Percentiles rank a stretch among this genome's conserved stretches.
phyloP scores from a whole-genome alignment of 2,797 vertebrate species.

The Pelobates cultripes region DNA sequence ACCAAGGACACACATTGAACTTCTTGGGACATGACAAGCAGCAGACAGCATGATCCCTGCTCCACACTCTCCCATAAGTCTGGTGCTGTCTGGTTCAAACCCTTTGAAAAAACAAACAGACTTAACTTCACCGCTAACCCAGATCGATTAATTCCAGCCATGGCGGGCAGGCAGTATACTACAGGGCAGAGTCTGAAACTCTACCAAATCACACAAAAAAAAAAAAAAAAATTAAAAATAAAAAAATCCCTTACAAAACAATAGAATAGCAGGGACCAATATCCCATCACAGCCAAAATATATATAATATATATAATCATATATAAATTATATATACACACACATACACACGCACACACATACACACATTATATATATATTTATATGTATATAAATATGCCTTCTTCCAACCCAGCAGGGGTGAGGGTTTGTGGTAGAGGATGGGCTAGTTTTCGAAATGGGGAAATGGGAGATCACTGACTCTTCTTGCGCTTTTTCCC shows the following conservation, averaged over 20 bases:
- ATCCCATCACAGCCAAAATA: constrained; percentile 68
- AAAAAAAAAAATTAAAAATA: constrained; percentile 60
- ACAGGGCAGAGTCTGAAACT: constrained; percentile 38
- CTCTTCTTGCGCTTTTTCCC: constrained; percentile 24
- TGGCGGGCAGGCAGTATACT: constrained; percentile 26
- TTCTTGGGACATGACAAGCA: constrained; percentile 30
- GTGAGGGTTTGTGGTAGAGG: constrained; percentile 60
- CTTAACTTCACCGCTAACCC: constrained; percentile 28
- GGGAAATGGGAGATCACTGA: constrained; percentile 24
- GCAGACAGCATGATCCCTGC: constrained; percentile 23
- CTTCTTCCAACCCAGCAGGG: constrained; percentile 73
- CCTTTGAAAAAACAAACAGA: constrained; percentile 8
- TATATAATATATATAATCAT: constrained; percentile 77
- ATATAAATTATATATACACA: constrained; percentile 81
- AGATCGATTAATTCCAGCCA: constrained; percentile 33
- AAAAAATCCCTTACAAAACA: constrained; percentile 68
- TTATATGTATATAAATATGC: constrained; percentile 53
- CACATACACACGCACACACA: constrained; percentile 23
- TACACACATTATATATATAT: constrained; percentile 31
- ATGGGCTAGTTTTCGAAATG: constrained; percentile 22
- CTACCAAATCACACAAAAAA: constrained; percentile 56
- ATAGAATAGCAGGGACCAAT: constrained; percentile 58
- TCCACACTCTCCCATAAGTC: constrained; percentile 11
- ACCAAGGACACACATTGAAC: constrained; percentile 3
- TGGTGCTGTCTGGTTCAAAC: constrained; percentile 19